Evolutionary conservation across 2,888 invertebrate genomes (phyloP), one percentile per base, ranked within the genome.

Genomic region (Anaspis maculata): DNA sequence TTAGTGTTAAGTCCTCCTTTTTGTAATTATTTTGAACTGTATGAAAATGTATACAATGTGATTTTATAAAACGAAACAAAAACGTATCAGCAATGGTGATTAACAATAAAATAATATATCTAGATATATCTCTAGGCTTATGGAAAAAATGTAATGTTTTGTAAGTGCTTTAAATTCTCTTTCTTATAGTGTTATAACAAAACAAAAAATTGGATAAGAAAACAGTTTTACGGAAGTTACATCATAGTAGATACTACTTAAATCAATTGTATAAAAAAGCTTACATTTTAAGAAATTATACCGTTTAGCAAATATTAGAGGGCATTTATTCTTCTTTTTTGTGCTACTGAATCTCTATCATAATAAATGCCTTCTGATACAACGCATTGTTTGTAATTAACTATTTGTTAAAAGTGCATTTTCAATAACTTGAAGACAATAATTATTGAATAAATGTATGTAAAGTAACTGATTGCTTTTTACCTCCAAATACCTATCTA

Each of bases 391-490:
- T 48, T 49, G 48, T 56, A 51, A 54, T 56, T 54, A 58, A 57
- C 49, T 56, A 56, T 61, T 57, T 61, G 58, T 61, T 59, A 53
- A 61, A 58, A 62, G 59, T 62, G 64, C 65, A 66, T 66, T 66
- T 62, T 64, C 61, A 66, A 65, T 65, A 66, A 66, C 61, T n/a
- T 62, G 54, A 61, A 61, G 65, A 66, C 65, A 66, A 66, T 66
- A 66, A 66, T 63, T 62, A 61, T 55, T 58, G 50, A 62, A 59
- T 60, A 56, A 40, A 40, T 40, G 40, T 40, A 40, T 31, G 31
- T 31, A 16, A 31, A 25, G 5, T 19, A 9, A 19, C 19, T 19
- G 19, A 19, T 19, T 19, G 5, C 19, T 19, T 19, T 6, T 19
- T 19, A n/a, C n/a, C n/a, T n/a, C n/a, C n/a, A n/a, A n/a, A n/a